phyloP scores from a whole-genome alignment of 2,113 vertebrate genomes.

The Larimichthys polyactis region DNA sequence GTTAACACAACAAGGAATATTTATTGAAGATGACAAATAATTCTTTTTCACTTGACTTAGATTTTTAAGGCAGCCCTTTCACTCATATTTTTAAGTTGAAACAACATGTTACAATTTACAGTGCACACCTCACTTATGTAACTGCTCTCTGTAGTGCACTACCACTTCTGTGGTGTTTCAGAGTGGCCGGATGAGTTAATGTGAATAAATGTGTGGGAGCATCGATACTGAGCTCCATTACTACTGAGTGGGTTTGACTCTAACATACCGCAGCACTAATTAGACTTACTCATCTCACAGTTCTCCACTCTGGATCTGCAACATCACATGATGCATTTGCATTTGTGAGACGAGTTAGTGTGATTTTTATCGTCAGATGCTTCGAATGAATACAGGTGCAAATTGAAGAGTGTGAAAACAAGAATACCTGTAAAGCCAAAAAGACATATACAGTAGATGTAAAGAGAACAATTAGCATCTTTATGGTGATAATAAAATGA shows the following conservation, averaged over 20 bases:
- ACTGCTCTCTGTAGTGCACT: slow-evolving; percentile 35
- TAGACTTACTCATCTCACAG: slow-evolving; percentile 36
- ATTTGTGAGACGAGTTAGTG: background rate
- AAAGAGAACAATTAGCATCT: slow-evolving; percentile 7
- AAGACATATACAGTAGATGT: slow-evolving; percentile 4
- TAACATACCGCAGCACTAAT: slow-evolving; percentile 33
- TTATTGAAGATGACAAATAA: too few relatives aligned
- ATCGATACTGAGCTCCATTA: slow-evolving; percentile 30
- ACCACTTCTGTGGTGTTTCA: slow-evolving; percentile 20
- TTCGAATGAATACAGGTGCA: background rate
- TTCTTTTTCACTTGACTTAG: too few relatives aligned
- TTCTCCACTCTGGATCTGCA: slow-evolving; percentile 1
- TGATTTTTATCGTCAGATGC: background rate
- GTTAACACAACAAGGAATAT: too few relatives aligned
- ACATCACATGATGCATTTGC: background rate
- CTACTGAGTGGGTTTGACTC: slow-evolving; percentile 45
- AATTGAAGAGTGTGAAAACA: background rate
- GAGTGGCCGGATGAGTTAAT: slow-evolving; percentile 41
- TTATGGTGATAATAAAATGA: slow-evolving; percentile 9
- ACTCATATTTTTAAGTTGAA: too few relatives aligned
- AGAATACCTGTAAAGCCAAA: background rate
- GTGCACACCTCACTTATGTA: slow-evolving; percentile 49
- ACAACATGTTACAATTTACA: too few relatives aligned
- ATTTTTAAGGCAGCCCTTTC: too few relatives aligned
- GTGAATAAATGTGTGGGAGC: slow-evolving; percentile 40